A percentile compares a stretch with the other conserved stretches of the same genome.
These are phyloP conservation scores for Zaprionus vittiger DNA, from an alignment of 1,140 invertebrate genomes.

Conservation along the genomic window DNA sequence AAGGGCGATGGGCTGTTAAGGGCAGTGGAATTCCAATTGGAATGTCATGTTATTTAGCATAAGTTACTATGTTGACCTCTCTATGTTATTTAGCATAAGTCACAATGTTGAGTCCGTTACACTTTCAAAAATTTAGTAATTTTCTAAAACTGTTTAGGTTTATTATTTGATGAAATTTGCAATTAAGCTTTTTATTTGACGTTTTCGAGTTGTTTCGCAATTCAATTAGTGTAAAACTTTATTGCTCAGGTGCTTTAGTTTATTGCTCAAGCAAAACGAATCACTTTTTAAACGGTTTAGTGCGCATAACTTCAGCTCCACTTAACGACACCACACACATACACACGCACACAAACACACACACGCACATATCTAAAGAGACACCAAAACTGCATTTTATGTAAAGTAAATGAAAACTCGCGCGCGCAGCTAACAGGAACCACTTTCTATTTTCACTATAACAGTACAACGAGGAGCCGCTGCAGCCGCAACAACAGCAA, in stretches of 20 bases:
- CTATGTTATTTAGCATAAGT: not conserved
- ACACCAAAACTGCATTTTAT: constrained; percentile 69
- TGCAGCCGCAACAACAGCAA: constrained; percentile 43
- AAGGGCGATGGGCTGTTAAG: not conserved
- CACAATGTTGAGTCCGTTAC: not conserved
- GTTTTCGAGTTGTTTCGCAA: constrained; percentile 2
- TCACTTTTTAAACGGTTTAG: constrained; percentile 30
- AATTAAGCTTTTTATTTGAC: constrained; percentile 9
- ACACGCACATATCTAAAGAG: constrained; percentile 32
- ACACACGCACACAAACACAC: constrained; percentile 24
- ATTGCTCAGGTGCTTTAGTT: constrained; percentile 8
- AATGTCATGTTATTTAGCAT: not conserved
- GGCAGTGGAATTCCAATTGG: not conserved
- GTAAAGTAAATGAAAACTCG: constrained; percentile 81
- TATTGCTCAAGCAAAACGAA: constrained; percentile 15
- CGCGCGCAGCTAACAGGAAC: constrained; percentile 78
- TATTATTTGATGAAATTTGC: constrained; percentile 3
- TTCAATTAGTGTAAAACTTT: constrained; percentile 4
- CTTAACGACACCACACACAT: constrained; percentile 48
- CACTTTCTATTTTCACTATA: constrained; percentile 84
- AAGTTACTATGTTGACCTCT: not conserved
- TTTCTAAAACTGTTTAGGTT: not conserved
- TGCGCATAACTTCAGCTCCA: constrained; percentile 47
- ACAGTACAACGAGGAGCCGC: constrained; percentile 66
- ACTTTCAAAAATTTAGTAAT: constrained; percentile 1